Evolutionary conservation across 2,113 vertebrate genomes (phyloP).

Genomic region (Indicator maculatus): DNA sequence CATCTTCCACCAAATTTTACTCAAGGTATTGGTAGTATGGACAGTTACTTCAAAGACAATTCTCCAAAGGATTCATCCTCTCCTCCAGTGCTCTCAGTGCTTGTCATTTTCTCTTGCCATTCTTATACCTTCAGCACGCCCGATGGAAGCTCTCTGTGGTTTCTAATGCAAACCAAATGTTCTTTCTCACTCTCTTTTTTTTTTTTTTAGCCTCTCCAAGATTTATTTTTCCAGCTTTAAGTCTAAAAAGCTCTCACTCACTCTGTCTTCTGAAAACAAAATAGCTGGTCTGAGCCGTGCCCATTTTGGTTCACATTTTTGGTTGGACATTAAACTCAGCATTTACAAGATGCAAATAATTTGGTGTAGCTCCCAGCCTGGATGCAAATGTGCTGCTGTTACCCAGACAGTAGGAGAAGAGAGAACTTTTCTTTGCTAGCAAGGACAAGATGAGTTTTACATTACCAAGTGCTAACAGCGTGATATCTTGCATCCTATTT

Average conservation of each 20-base stretch:
- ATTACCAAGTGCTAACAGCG: background rate
- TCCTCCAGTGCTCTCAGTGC: background rate
- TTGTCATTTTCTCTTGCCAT: slow-evolving; percentile 36
- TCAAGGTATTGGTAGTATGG: background rate
- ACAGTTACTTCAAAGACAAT: slow-evolving; percentile 7
- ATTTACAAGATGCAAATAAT: slow-evolving; percentile 41
- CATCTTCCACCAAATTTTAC: slow-evolving; percentile 15
- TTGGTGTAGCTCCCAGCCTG: background rate
- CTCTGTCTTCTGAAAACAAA: slow-evolving; percentile 45
- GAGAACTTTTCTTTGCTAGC: background rate
- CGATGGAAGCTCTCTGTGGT: slow-evolving; percentile 67
- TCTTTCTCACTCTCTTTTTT: background rate
- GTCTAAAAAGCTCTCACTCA: slow-evolving; percentile 24
- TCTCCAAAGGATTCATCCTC: background rate
- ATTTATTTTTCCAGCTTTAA: slow-evolving; percentile 56
- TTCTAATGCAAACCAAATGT: slow-evolving; percentile 59
- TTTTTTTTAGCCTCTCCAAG: background rate
- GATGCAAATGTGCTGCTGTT: background rate
- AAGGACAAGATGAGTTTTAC: background rate
- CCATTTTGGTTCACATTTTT: slow-evolving; percentile 65
- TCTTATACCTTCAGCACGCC: slow-evolving; percentile 15
- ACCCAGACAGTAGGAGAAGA: background rate
- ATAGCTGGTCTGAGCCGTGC: background rate
- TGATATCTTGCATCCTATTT: background rate
- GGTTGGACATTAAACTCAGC: background rate